Evolutionary conservation across 1,140 invertebrate species (phyloP), one percentile per base, ranked within the genome.

Genomic region (Scaptomyza montana): DNA sequence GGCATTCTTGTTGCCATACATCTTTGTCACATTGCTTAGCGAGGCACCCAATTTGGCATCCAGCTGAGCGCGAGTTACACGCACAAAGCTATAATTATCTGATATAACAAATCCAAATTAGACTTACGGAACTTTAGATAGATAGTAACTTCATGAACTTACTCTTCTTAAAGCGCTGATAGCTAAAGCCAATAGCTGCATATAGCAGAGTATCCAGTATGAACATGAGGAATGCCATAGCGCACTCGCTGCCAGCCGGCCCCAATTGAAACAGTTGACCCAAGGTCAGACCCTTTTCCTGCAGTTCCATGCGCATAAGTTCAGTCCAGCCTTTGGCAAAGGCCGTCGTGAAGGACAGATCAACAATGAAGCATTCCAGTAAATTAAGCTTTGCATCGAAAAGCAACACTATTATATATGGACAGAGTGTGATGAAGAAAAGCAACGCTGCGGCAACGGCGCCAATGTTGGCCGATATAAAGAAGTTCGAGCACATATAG

Each of bases 401-500:
- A 1, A 94, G 93, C 64, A 95, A 93, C 21, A 95, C 93, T 56
- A 95, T 93, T 21, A 95, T 92, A 68, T 94, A 95, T 0, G 95
- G 95, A 92, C 95, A 94, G 73, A 94, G 94, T 19, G 93, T 93
- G 28, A 94, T 91, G 39, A 95, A 92, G 87, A 95, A 95, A n/a
- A 94, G 90, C 16, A 95, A 90, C 0, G 94, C 93, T 0, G 94
- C 92, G 30, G 93, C 94, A 51, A 95, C 94, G 0, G 94, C 94
- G 0, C 93, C 94, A 65, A 95, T 92, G 78, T 94, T 95, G 1
- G 95, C 94, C 3, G 94, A 93, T 13, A 90, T 92, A 86, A 95
- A 95, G 78, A 95, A 92, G 60, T 94, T 94, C 6, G 94, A 94
- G 63, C 95, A 93, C 94, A 95, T 94, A 85, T 95, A 95, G 75